Evolutionary conservation across 2,113 vertebrate species (phyloP).

Genomic region (Bostrychus sinensis): DNA sequence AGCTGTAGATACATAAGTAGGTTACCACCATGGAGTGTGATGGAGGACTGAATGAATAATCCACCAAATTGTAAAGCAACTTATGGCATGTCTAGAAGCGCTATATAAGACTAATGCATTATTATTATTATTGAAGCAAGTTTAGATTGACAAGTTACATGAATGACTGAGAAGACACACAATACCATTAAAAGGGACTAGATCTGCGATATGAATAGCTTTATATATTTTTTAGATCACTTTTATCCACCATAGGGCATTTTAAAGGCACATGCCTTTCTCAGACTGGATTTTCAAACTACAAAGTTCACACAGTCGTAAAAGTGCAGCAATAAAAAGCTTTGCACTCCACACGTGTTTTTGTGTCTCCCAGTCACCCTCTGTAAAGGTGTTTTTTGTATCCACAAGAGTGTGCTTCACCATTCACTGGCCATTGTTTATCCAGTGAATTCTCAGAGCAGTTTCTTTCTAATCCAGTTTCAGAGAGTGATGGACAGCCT

Average conservation of each 20-base stretch:
- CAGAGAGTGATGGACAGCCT: constrained; percentile 55
- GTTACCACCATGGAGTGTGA: no score
- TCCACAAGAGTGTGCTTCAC: constrained; percentile 37
- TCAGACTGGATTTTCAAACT: constrained; percentile 51
- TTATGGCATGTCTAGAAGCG: no score
- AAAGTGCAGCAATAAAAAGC: constrained; percentile 63
- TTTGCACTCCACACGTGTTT: constrained; percentile 48
- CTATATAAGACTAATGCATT: no score
- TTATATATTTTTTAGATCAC: constrained; percentile 20
- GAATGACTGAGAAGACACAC: constrained; percentile 23
- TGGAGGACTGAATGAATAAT: no score
- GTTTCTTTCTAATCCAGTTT: constrained; percentile 66
- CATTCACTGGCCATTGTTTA: constrained; percentile 38
- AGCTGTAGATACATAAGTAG: no score
- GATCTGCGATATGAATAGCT: constrained; percentile 23
- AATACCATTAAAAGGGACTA: constrained; percentile 29
- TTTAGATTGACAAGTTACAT: constrained; percentile 5
- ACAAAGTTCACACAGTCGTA: constrained; percentile 68
- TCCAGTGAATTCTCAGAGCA: constrained; percentile 48
- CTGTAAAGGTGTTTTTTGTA: constrained; percentile 10
- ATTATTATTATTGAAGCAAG: no score
- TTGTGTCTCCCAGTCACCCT: constrained; percentile 34
- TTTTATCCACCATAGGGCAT: constrained; percentile 12
- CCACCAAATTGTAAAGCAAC: no score
- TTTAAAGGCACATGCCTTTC: constrained; percentile 62